Percentiles rank a stretch among this genome's conserved stretches.
phyloP scores from a whole-genome alignment of 2,113 vertebrate genomes.

The Rhodinocichla rosea region DNA sequence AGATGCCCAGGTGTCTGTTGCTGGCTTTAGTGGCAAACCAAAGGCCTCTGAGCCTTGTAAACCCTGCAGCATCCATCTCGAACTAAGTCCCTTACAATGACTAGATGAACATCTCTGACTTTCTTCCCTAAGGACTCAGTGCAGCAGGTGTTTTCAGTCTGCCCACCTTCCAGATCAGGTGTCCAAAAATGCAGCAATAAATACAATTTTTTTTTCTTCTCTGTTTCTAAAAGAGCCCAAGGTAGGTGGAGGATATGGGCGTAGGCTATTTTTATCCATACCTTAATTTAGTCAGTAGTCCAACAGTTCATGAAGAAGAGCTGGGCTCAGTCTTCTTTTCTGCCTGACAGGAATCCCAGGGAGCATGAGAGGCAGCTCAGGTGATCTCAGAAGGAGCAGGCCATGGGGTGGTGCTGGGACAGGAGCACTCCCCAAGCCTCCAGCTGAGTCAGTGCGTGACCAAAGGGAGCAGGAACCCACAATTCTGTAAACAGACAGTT shows the following conservation, averaged over 20 bases:
- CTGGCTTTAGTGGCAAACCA: neutral
- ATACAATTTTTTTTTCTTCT: neutral
- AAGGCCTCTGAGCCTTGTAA: neutral
- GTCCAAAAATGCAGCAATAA: slow-evolving; percentile 33
- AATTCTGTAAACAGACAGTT: neutral
- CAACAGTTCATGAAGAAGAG: neutral
- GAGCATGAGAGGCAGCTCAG: neutral
- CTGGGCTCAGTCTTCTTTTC: neutral
- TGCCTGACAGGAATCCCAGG: neutral
- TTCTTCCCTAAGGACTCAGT: neutral
- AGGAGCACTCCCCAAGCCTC: neutral
- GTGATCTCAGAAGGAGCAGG: neutral
- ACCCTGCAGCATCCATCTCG: neutral
- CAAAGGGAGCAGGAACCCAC: neutral
- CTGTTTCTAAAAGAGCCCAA: slow-evolving; percentile 25
- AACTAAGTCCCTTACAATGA: neutral
- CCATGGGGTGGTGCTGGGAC: neutral
- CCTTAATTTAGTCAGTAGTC: slow-evolving; percentile 49
- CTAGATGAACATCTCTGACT: neutral
- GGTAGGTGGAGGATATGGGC: slow-evolving; percentile 33
- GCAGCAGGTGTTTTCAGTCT: slow-evolving; percentile 63
- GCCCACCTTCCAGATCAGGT: slow-evolving; percentile 66
- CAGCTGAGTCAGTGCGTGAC: neutral
- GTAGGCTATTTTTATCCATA: slow-evolving; percentile 32
- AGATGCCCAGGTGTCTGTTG: neutral